phyloP scores from a whole-genome alignment of 2,113 vertebrate species.

The Peromyscus polionotus region DNA sequence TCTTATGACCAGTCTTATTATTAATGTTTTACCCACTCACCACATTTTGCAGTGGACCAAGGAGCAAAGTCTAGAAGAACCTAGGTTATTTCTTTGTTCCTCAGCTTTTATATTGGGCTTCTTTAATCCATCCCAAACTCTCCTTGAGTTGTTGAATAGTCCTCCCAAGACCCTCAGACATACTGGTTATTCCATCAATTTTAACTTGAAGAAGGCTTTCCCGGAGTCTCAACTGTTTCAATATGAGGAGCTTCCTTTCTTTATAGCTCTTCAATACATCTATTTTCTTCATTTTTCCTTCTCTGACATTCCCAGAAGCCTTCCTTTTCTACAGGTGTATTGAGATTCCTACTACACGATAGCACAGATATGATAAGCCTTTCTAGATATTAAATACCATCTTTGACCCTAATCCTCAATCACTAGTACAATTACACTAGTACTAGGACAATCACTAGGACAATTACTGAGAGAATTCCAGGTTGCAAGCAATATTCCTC shows the following conservation, averaged over 20 bases:
- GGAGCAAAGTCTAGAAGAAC: not conserved
- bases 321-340: not conserved
- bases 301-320: not conserved
- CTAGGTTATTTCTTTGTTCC: not conserved
- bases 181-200: not conserved
- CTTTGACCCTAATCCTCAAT: not conserved
- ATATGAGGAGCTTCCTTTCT: not conserved
- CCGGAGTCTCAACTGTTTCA: not conserved
- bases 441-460: not conserved
- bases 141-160: not conserved
- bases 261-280: not conserved
- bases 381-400: not conserved
- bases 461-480: not conserved
- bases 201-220: not conserved
- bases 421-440: not conserved
- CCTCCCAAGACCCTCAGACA: not conserved
- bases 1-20: not conserved
- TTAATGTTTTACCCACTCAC: not conserved
- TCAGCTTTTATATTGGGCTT: not conserved
- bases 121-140: not conserved
- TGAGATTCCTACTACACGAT: not conserved
- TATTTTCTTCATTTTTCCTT: not conserved
- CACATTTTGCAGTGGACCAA: not conserved
- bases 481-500: not conserved
- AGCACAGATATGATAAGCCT: not conserved